These are phyloP conservation scores for Drosophila melanocephala DNA, from an alignment of 2,888 invertebrate genomes.

Conservation along the genomic window DNA sequence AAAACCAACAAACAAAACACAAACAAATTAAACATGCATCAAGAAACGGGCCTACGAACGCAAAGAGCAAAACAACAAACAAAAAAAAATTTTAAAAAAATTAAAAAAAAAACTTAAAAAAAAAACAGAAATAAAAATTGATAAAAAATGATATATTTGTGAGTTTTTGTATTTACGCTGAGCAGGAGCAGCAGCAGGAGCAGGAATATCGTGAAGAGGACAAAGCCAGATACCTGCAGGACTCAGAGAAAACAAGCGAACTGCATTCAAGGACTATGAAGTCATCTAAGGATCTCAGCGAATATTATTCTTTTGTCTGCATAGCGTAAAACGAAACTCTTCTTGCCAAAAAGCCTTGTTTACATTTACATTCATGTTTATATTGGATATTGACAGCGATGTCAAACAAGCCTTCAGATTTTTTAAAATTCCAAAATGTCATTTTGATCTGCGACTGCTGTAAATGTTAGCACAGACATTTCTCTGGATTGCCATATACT, in stretches of 20 bases:
- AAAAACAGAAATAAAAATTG: constrained; percentile 37
- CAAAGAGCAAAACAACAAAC: constrained; percentile 19
- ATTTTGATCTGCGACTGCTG: background rate
- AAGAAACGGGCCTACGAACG: constrained; percentile 13
- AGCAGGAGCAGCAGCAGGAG: background rate
- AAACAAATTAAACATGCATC: background rate
- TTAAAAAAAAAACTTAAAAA: constrained; percentile 1
- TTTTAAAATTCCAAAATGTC: background rate
- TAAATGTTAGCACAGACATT: background rate
- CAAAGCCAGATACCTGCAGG: background rate
- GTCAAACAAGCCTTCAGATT: background rate
- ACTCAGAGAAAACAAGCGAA: too few relatives aligned
- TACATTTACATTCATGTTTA: background rate
- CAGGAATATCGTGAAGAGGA: background rate
- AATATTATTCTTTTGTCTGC: constrained; percentile 39
- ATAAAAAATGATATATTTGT: constrained; percentile 17
- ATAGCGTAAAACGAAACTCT: constrained; percentile 33
- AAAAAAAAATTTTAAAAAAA: background rate
- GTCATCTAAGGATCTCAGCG: too few relatives aligned
- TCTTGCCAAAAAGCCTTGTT: background rate
- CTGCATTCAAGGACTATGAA: too few relatives aligned
- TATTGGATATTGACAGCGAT: background rate
- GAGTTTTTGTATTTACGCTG: constrained; percentile 11
- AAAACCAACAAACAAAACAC: constrained; percentile 21
- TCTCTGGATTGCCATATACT: background rate